Base-by-base conservation (phyloP, 37 sponge, comb jelly and placozoan genomes). In the Halichondria panicea region DNA sequence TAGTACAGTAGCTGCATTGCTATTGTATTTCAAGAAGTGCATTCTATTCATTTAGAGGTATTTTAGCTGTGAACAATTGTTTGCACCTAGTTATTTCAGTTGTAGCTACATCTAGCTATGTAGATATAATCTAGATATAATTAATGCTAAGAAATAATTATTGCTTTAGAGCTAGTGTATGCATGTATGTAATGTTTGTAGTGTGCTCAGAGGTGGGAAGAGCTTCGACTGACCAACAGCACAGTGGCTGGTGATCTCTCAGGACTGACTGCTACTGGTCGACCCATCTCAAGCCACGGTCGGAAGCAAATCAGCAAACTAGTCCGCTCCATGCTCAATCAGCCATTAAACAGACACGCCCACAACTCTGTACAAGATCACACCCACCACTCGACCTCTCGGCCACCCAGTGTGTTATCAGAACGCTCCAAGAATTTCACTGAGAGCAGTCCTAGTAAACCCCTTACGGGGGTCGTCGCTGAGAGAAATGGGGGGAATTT, bases 171-270 rank as follows among this genome's bases (percentile, higher is more conserved):
- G n/a, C n/a, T n/a, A n/a, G n/a, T n/a, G n/a, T n/a, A n/a, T n/a
- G n/a, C n/a, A n/a, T n/a, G n/a, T n/a, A n/a, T n/a, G n/a, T n/a
- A n/a, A n/a, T n/a, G n/a, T n/a, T n/a, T 70, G 15, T 63, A 91
- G 92, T 91, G 92, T 68, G 59, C 48, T 18, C 79, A 63, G 28
- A 71, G 92, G 22, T 92, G 92, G 92, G 78, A 92, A 40, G 92
- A 92, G 65, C 72, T 92, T 45, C 33, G 65, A 0, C 21, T n/a
- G 5, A 28, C 48, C 24, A 54, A 66, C 18, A 56, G 38, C 60
- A 1, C 38, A 1, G 55, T 75, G 2, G 54, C 67, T 0, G 56
- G 86, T 38, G 86, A 85, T 65, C 56, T 55, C 64, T 67, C 79
- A 1, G 84, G 66, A 2, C 56, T 92, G 45, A 64, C 83, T 55